Evolutionary conservation across 2,113 vertebrate species (phyloP).

Genomic region (Pluvianellus socialis): DNA sequence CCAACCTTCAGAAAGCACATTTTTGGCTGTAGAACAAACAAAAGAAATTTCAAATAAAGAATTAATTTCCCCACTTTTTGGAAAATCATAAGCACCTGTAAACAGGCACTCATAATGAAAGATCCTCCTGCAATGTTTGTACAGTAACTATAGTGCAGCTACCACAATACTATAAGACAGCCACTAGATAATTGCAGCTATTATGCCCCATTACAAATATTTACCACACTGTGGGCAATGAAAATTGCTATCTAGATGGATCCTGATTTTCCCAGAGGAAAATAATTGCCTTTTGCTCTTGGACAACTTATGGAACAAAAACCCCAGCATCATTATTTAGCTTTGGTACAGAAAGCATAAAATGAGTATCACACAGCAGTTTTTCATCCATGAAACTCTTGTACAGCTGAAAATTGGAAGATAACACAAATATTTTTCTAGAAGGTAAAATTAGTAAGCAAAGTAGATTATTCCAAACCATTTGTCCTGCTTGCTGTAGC

Average conservation of each 20-base stretch:
- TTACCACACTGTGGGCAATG: background rate
- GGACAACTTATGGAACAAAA: background rate
- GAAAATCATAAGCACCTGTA: slow-evolving; percentile 25
- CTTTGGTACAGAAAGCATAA: background rate
- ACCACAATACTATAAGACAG: background rate
- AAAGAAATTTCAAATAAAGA: background rate
- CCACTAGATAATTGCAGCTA: background rate
- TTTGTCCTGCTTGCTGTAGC: background rate
- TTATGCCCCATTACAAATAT: background rate
- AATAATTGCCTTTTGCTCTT: background rate
- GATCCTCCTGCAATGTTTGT: background rate
- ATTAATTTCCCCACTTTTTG: background rate
- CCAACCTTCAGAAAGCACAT: background rate
- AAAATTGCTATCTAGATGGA: background rate
- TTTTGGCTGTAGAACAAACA: slow-evolving; percentile 5
- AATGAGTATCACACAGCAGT: background rate
- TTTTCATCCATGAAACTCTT: background rate
- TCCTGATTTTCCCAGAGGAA: background rate
- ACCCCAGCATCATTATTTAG: background rate
- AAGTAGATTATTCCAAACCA: background rate
- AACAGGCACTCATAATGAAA: background rate
- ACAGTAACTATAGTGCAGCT: background rate
- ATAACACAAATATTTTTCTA: background rate
- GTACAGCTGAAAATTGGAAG: background rate
- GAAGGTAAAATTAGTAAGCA: background rate